Evolutionary conservation across 1,140 invertebrate species (phyloP).

Genomic region (Carcinoscorpius rotundicauda): DNA sequence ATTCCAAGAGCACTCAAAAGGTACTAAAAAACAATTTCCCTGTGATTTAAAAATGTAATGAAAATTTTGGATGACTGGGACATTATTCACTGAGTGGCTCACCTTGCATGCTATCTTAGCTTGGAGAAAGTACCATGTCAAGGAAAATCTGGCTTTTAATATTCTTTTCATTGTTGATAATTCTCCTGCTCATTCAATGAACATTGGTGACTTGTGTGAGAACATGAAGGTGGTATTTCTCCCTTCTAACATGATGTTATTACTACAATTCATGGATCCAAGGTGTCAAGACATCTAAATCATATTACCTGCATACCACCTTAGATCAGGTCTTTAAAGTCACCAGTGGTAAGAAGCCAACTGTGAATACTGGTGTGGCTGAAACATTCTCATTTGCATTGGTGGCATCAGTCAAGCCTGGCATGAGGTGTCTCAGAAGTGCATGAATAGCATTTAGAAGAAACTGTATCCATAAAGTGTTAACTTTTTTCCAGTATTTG

Average conservation of each 20-base stretch:
- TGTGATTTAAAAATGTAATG: constrained; percentile 18
- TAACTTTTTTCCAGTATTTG: no score
- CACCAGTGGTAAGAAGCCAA: constrained; percentile 1
- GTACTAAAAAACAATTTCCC: constrained; percentile 9
- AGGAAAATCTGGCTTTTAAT: constrained; percentile 18
- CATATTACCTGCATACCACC: constrained; percentile 11
- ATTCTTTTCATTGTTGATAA: constrained; percentile 21
- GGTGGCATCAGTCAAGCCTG: neutral
- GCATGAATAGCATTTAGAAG: constrained; percentile 1
- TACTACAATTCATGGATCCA: constrained; percentile 22
- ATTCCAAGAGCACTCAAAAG: constrained; percentile 17
- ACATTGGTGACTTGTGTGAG: constrained; percentile 12
- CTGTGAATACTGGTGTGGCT: constrained; percentile 31
- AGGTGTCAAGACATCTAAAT: constrained; percentile 19
- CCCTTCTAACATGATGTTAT: constrained; percentile 13
- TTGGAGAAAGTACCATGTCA: constrained; percentile 15
- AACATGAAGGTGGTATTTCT: constrained; percentile 13
- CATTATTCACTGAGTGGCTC: constrained; percentile 20
- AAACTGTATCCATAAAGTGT: neutral
- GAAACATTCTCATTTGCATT: constrained; percentile 4
- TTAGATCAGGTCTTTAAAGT: constrained; percentile 1
- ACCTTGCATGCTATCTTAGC: constrained; percentile 13
- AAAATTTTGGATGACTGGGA: constrained; percentile 12
- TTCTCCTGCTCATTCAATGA: constrained; percentile 19
- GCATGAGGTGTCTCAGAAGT: neutral